These are phyloP conservation scores for Ornithoptera priamus DNA, from an alignment of 2,888 invertebrate species.

Conservation along the genomic window DNA sequence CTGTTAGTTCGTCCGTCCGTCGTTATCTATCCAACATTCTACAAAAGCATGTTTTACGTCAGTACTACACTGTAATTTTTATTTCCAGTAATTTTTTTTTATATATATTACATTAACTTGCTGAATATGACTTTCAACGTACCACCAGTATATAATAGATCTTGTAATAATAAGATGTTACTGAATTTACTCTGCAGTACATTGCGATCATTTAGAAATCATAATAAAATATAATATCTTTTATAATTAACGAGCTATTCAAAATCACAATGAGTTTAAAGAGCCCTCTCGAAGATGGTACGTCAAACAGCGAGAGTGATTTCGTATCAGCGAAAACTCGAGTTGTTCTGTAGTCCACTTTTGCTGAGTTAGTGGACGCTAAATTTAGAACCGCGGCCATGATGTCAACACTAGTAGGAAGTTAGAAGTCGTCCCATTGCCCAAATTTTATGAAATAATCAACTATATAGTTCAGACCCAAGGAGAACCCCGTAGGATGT, in stretches of 20 bases:
- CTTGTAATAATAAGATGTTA: no score
- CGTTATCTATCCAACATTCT: slow-evolving; percentile 41
- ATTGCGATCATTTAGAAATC: no score
- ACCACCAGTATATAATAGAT: no score
- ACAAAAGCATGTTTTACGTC: neutral
- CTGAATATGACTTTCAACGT: no score
- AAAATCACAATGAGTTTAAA: neutral
- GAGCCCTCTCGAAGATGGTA: slow-evolving; percentile 9
- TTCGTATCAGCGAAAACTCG: slow-evolving; percentile 31
- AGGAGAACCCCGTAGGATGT: no score
- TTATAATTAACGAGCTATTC: neutral
- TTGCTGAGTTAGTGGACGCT: slow-evolving; percentile 56
- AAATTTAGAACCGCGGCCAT: slow-evolving; percentile 52
- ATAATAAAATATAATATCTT: no score
- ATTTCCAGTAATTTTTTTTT: neutral
- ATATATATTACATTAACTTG: no score
- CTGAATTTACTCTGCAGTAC: no score
- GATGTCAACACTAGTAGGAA: slow-evolving; percentile 59
- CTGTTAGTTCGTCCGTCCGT: slow-evolving; percentile 64
- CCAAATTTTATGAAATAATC: slow-evolving; percentile 32
- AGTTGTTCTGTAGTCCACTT: slow-evolving; percentile 44
- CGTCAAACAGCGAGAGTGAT: slow-evolving; percentile 19
- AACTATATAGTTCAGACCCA: no score
- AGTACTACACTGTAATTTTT: neutral
- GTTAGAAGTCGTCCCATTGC: slow-evolving; percentile 54